Base-by-base conservation (phyloP, 2,113 vertebrate genomes). In the Symphodus melops region DNA sequence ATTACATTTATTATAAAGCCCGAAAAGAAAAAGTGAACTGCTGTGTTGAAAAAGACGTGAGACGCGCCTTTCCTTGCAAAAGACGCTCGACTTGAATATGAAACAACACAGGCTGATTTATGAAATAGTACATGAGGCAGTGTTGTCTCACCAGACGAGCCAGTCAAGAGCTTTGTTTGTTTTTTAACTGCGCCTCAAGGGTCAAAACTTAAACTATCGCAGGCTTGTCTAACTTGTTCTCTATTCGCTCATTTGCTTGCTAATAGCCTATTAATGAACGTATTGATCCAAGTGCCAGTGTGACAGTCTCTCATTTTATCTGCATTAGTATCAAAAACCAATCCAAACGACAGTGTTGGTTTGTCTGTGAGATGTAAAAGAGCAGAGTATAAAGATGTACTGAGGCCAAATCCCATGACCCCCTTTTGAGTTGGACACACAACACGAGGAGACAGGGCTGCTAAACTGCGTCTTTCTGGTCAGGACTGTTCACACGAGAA, bases 341-440 rank as follows among this genome's bases (percentile, higher is more conserved):
- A 59, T 55, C 14, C 20, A 10, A 53, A 42, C 70, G 23, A 65
- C n/a, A 51, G 41, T 21, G 12, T 58, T 41, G 36, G 14, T 55
- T 77, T 36, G 36, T 60, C 21, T 12, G 3, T 62, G 41, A 53
- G 48, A 78, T 68, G 46, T 12, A 23, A 19, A 56, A 21, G 39
- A 56, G 64, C 54, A 62, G 55, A 70, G 55, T 41, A 42, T 64
- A 46, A 81, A 60, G 52, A 58, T 39, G 71, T 58, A 48, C 63
- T 25, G 68, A 59, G 44, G 55, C 57, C 12, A 23, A 65, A 78
- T 69, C 61, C 28, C 8, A 8, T 79, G 84, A 79, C 68, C 71
- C 63, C 61, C 37, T 74, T 86, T 42, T 64, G 17, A 55, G 52
- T 52, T 10, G 25, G 14, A 52, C 54, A 63, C 33, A 60, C 52